These are phyloP conservation scores for Sebastes cheni DNA, from an alignment of 2,797 vertebrate genomes.

Conservation along the genomic window DNA sequence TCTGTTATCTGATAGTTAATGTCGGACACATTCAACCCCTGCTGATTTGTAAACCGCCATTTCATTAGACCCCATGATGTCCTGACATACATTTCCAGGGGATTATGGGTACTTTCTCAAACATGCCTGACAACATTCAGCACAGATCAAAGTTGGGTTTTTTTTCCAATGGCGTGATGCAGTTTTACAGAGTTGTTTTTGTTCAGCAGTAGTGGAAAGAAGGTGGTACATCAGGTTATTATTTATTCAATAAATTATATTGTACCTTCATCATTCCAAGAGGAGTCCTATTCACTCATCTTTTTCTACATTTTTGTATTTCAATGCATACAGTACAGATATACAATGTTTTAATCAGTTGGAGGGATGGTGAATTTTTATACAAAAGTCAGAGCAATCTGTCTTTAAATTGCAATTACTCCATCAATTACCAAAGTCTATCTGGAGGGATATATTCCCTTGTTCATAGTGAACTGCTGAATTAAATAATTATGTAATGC, in stretches of 20 bases:
- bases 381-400: neutral
- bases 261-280: neutral
- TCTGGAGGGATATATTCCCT: neutral
- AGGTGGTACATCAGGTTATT: neutral
- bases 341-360: neutral
- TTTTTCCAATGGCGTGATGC: neutral
- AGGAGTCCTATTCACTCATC: neutral
- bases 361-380: neutral
- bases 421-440: neutral
- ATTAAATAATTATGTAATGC: neutral
- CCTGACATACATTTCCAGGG: constrained; percentile 12
- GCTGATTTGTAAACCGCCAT: neutral
- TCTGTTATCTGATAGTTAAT: neutral
- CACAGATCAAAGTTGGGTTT: neutral
- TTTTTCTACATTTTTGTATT: neutral
- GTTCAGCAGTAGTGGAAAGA: neutral
- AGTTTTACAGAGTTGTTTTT: neutral
- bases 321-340: neutral
- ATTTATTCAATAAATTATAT: neutral
- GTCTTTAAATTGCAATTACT: neutral
- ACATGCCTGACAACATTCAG: neutral
- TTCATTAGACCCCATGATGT: neutral
- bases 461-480: neutral
- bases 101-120: constrained; percentile 16
- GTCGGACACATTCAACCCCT: neutral